Conservation (phyloP, 2,797 vertebrate genomes). For the Balearica regulorum region DNA sequence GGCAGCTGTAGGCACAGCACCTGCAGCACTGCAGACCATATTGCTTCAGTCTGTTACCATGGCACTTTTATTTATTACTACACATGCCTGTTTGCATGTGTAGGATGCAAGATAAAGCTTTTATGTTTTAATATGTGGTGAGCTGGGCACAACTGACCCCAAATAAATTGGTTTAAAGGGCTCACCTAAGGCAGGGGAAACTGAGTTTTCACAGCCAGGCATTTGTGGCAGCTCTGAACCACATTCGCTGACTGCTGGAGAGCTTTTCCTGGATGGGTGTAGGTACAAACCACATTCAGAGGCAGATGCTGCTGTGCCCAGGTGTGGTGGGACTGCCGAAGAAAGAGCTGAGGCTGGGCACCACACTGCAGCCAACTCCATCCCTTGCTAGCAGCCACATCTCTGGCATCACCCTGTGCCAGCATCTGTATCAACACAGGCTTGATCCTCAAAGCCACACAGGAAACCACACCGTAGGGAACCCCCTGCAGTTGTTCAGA, state of each 20-base stretch:
- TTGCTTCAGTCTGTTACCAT: neutral
- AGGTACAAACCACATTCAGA: neutral
- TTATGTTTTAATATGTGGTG: neutral
- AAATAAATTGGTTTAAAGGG: neutral
- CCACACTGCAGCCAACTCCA: neutral
- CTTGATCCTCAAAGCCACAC: neutral
- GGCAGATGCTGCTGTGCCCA: neutral
- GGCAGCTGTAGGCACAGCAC: neutral
- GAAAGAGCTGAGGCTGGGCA: neutral
- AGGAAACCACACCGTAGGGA: neutral
- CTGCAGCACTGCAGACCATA: neutral
- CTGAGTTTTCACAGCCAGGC: neutral
- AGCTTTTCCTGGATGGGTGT: neutral
- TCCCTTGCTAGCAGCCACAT: neutral
- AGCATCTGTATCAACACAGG: neutral
- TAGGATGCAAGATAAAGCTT: neutral
- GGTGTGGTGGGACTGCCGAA: neutral
- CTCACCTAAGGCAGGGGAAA: neutral
- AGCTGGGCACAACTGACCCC: neutral
- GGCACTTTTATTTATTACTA: neutral
- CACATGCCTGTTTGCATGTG: neutral
- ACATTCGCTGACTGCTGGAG: neutral
- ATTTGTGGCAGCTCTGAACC: neutral
- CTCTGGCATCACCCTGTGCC: neutral
- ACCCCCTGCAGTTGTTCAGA: neutral